Conservation (phyloP, 2,797 vertebrate species). For the Parauchenoglanis ngamensis region DNA sequence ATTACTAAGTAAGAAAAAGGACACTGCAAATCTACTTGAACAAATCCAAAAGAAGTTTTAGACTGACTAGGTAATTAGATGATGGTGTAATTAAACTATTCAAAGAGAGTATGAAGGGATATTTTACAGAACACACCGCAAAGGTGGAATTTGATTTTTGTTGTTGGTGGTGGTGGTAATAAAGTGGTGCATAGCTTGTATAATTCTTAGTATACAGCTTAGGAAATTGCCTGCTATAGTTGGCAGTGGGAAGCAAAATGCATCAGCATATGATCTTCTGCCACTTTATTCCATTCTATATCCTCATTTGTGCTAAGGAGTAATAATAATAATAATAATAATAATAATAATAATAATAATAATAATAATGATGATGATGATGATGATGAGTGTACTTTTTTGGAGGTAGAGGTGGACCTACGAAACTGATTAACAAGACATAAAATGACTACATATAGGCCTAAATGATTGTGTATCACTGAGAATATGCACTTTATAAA, state of each 20-base stretch:
- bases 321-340: not conserved
- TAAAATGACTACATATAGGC: not conserved
- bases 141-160: not conserved
- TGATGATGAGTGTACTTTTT: not conserved
- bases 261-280: not conserved
- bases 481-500: not conserved
- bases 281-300: not conserved
- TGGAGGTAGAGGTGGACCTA: not conserved
- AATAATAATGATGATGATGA: not conserved
- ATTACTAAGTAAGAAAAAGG: not conserved
- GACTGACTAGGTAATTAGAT: not conserved
- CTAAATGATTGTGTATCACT: not conserved
- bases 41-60: not conserved
- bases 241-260: not conserved
- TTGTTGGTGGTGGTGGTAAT: not conserved
- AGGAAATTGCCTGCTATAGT: not conserved
- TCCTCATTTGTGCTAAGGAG: not conserved
- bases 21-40: not conserved
- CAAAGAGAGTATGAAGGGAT: no score
- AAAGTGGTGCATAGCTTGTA: not conserved
- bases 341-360: not conserved
- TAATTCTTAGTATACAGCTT: not conserved
- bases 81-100: not conserved
- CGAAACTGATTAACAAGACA: conserved; percentile 8
- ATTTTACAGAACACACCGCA: not conserved